Evolutionary conservation across 2,797 vertebrate genomes (phyloP).

Genomic region (Silurus lanzhouensis): DNA sequence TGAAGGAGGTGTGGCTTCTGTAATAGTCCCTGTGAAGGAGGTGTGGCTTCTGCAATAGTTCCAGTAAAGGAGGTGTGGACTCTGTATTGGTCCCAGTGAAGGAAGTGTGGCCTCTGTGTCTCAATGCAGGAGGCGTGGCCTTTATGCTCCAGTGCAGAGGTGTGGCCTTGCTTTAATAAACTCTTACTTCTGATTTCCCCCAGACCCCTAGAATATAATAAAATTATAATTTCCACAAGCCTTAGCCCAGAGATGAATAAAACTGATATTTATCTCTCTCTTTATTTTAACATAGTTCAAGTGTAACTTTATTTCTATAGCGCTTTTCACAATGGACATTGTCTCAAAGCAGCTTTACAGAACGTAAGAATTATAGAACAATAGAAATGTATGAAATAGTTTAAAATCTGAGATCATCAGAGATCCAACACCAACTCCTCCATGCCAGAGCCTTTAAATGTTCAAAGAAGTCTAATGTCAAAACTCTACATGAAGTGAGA

Average conservation of each 20-base stretch:
- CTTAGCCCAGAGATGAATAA: background rate
- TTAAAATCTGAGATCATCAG: too few species aligned
- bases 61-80: background rate
- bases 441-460: too few species aligned
- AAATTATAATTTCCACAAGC: background rate
- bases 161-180: background rate
- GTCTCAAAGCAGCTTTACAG: too few species aligned
- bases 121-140: background rate
- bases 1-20: background rate
- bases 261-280: background rate
- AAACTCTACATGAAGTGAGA: too few species aligned
- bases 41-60: background rate
- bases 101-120: background rate
- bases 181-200: too few species aligned
- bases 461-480: too few species aligned
- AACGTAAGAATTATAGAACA: too few species aligned
- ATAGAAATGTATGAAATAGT: too few species aligned
- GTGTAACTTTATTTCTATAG: background rate
- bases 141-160: background rate
- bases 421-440: too few species aligned
- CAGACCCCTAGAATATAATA: too few species aligned
- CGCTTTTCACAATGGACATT: background rate
- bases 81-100: background rate
- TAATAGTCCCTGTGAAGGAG: background rate
- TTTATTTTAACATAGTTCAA: too few species aligned